Evolutionary conservation across 1,140 invertebrate genomes (phyloP).

Genomic region (Conus betulinus): DNA sequence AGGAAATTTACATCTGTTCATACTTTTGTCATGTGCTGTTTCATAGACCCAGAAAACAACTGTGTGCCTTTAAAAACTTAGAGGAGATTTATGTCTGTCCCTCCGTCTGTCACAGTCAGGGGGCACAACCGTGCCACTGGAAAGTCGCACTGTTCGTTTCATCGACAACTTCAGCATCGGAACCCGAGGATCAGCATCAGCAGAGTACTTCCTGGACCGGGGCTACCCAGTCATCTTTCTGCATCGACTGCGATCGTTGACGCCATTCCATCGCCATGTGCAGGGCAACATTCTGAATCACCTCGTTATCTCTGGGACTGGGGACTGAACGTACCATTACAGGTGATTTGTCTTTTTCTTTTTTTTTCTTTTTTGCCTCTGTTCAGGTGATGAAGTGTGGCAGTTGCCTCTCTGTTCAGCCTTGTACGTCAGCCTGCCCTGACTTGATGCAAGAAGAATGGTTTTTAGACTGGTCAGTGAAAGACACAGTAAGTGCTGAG

Average conservation of each 20-base stretch:
- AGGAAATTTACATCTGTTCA: neutral
- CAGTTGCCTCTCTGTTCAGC: too few relatives aligned
- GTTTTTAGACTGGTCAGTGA: too few relatives aligned
- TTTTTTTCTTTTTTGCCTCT: too few relatives aligned
- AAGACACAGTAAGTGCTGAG: too few relatives aligned
- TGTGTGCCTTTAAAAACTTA: neutral
- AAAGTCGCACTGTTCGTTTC: constrained; percentile 97
- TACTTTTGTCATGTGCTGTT: neutral
- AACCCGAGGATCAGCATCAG: constrained; percentile 92
- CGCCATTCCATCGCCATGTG: constrained; percentile 93
- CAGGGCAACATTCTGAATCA: constrained; percentile 86
- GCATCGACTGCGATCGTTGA: constrained; percentile 85
- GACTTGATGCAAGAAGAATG: too few relatives aligned
- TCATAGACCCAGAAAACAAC: neutral
- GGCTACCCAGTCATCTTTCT: constrained; percentile 82
- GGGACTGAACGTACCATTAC: neutral
- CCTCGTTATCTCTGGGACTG: constrained; percentile 50
- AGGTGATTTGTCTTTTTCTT: neutral
- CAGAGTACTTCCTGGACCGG: constrained; percentile 92
- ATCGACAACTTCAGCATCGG: constrained; percentile 99
- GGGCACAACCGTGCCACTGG: constrained; percentile 96
- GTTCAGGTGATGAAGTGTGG: too few relatives aligned
- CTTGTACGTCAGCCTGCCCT: too few relatives aligned
- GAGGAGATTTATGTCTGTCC: neutral
- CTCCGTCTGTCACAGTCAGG: constrained; percentile 81